These are phyloP conservation scores for Chondrosia reniformis DNA, from an alignment of 37 sponge, comb jelly and placozoan genomes.

Conservation along the genomic window DNA sequence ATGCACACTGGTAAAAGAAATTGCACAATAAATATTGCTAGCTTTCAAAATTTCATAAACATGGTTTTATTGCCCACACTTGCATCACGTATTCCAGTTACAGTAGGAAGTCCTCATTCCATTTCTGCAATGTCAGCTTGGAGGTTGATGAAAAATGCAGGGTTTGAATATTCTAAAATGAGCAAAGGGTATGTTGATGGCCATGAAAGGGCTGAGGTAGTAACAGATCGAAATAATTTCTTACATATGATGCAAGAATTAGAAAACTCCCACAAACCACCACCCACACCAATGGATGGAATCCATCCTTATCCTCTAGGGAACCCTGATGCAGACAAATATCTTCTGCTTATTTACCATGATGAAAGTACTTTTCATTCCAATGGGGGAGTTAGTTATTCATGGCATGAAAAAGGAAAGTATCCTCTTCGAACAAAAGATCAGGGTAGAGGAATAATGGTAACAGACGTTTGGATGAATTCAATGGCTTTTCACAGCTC, in stretches of 20 bases:
- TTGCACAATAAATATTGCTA: neutral
- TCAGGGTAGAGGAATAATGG: conserved; percentile 19
- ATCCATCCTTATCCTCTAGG: neutral
- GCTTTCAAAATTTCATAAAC: neutral
- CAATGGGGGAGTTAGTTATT: conserved; percentile 13
- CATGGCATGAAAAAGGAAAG: conserved; percentile 24
- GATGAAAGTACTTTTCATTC: conserved; percentile 30
- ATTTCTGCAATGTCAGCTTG: neutral
- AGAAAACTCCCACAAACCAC: neutral
- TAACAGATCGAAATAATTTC: conserved; percentile 6
- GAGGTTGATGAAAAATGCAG: neutral
- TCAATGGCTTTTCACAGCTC: conserved; percentile 17
- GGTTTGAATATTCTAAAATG: neutral
- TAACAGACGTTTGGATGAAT: conserved; percentile 39
- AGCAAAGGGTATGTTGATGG: conserved; percentile 43
- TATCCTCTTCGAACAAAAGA: conserved; percentile 17
- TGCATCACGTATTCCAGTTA: too few species aligned
- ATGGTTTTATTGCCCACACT: neutral
- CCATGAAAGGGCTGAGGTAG: conserved; percentile 50
- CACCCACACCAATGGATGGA: neutral
- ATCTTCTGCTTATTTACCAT: conserved; percentile 34
- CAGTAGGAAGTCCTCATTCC: neutral
- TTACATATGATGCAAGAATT: neutral
- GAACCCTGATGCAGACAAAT: neutral
- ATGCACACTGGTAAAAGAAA: neutral